phyloP scores from a whole-genome alignment of 2,888 invertebrate species.

The Sinotaia quadrata region DNA sequence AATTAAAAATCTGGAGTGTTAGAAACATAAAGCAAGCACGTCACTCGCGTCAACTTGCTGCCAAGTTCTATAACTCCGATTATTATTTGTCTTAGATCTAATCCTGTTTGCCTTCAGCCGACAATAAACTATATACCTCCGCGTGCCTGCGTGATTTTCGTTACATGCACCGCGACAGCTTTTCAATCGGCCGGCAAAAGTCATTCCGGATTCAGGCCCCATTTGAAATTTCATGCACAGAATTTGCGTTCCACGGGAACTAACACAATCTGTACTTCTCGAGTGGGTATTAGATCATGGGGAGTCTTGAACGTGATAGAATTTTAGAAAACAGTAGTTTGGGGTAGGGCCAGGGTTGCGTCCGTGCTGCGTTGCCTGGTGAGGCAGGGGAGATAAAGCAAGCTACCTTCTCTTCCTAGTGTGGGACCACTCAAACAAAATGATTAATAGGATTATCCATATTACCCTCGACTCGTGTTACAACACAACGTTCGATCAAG shows the following conservation, averaged over 20 bases:
- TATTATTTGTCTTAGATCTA: not conserved
- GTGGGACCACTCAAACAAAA: too few species aligned
- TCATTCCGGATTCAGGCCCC: not conserved
- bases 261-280: not conserved
- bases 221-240: not conserved
- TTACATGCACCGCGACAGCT: not conserved
- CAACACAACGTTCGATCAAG: too few species aligned
- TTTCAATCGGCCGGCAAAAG: not conserved
- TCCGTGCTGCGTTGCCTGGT: too few species aligned
- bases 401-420: too few species aligned
- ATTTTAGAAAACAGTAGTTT: not conserved
- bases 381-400: too few species aligned
- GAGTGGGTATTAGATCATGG: not conserved
- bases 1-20: too few species aligned
- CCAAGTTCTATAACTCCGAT: not conserved
- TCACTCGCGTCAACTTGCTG: not conserved
- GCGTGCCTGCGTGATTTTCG: not conserved
- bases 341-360: not conserved
- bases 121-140: not conserved
- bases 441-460: too few species aligned
- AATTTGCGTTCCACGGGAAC: not conserved
- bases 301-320: not conserved
- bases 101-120: not conserved
- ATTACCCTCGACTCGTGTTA: too few species aligned
- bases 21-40: too few species aligned